A percentile compares a stretch with the other conserved stretches of the same genome.
Evolutionary conservation across 2,797 vertebrate genomes (phyloP).

Genomic region (Gephyroberyx darwinii): DNA sequence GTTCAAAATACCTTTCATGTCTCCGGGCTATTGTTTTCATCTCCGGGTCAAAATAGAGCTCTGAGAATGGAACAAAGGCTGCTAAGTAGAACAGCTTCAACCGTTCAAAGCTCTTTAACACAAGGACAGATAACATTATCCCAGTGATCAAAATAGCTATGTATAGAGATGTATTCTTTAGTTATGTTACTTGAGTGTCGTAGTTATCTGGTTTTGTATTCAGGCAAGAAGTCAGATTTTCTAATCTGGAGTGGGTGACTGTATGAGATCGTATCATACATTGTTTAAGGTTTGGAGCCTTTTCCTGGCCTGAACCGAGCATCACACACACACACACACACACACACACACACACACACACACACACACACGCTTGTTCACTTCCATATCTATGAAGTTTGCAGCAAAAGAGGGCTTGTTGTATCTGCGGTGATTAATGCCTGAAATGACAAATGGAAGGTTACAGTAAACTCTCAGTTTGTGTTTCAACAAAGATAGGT

Average conservation of each 20-base stretch:
- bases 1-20: constrained; percentile 45
- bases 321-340: constrained; percentile 18
- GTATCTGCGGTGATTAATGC: constrained; percentile 48
- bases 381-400: constrained; percentile 20
- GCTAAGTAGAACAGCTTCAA: constrained; percentile 19
- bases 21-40: constrained; percentile 55
- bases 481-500: constrained; percentile 45
- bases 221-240: constrained; percentile 56
- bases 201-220: constrained; percentile 36
- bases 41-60: constrained; percentile 59
- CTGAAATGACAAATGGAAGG: constrained; percentile 55
- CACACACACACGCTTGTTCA: constrained; percentile 11
- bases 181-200: constrained; percentile 18
- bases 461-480: constrained; percentile 45
- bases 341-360: constrained; percentile 8
- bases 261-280: constrained; percentile 41
- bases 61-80: constrained; percentile 39
- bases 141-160: constrained; percentile 25
- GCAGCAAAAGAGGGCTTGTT: constrained; percentile 19
- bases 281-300: constrained; percentile 31
- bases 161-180: constrained; percentile 58
- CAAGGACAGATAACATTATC: constrained; percentile 79
- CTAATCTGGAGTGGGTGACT: constrained; percentile 58
- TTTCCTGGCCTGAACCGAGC: constrained; percentile 1
- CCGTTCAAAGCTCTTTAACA: constrained; percentile 40